Base-by-base conservation (phyloP, 2,888 invertebrate species). In the Polyommatus icarus region DNA sequence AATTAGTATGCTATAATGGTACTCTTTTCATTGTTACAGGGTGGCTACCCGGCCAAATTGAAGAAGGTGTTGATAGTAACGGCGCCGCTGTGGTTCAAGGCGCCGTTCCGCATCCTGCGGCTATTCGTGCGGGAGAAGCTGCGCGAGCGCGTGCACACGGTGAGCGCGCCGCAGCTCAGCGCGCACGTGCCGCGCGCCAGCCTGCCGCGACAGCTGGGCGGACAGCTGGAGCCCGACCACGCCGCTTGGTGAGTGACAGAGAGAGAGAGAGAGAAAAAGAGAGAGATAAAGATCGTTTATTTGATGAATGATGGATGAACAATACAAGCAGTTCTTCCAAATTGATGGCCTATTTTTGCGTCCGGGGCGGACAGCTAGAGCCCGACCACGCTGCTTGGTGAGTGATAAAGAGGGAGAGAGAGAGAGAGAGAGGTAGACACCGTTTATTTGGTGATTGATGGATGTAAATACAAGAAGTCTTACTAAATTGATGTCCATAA, bases 31-130 rank as follows among this genome's bases (percentile, higher is more conserved):
- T 89, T 88, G 87, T 88, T 87, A 0, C 94, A 99, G 99, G 99
- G 99, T 84, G 98, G 98, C 77, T 99, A 99, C 95, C 99, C 99
- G 83, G 99, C 99, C 46, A 97, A 99, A 87, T 94, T 99, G 87
- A 99, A 99, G 93, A 99, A 99, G 93, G 99, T 99, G 82, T 94
- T 99, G 81, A 99, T 99, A 88, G 99, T 98, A 84, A 99, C 99
- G 81, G 99, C 99, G 76, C 99, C 99, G 77, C 94, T 99, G 88
- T 99, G 99, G 99, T 99, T 99, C 93, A 99, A 98, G 93, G 99
- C 99, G 79, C 99, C 99, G 0, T 99, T 99, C 93, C 98, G 98
- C 88, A 98, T 99, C 87, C 95, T 99, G 77, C 96, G 99, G 78
- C 94, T 99, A 84, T 99, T 99, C 93, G 98, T 99, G 78, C 95